Evolutionary conservation across 2,888 invertebrate genomes (phyloP), one percentile per base, ranked within the genome.

Genomic region (Euphydryas editha): DNA sequence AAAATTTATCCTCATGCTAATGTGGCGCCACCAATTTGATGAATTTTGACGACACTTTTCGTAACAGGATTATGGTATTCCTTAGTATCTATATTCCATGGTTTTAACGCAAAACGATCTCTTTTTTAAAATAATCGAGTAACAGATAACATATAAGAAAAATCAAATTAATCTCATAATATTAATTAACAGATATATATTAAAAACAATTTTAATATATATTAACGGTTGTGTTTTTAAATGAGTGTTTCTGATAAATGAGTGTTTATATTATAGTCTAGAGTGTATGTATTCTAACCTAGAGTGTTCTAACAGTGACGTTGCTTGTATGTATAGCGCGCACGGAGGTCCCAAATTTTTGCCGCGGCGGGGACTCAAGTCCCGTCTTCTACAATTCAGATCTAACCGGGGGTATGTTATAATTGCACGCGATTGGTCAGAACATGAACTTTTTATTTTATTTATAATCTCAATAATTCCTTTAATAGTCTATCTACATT

Each of bases 301-400:
- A 55, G 47, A 55, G 47, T 65, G 21, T 62, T 58, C 60, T 67
- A 65, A 65, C 42, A 24, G n/a, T 55, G 18, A 56, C 49, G 46
- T 65, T 59, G 46, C 49, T 51, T 51, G 51, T 67, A 61, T 69
- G 58, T 84, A 81, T 86, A 91, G 90, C 86, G 85, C 85, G 85
- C 95, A 95, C 93, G 96, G 96, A 94, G 96, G 96, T 93, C 95
- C 96, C 93, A 96, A 96, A 95, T 96, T 96, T 94, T 95, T 97
- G 95, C 97, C 96, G 91, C 95, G 96, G 87, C 96, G 97, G 90
- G 97, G 97, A 87, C 96, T 97, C 94, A 97, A 97, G 94, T 97
- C 97, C 84, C 96, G 98, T 84, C 95, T 97, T 84, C 95, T 97
- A 90, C 97, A 97, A 94, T 97, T 97, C 95, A 95, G 95, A 93